phyloP scores from a whole-genome alignment of 1,140 invertebrate species.

The Nautilus pompilius region DNA sequence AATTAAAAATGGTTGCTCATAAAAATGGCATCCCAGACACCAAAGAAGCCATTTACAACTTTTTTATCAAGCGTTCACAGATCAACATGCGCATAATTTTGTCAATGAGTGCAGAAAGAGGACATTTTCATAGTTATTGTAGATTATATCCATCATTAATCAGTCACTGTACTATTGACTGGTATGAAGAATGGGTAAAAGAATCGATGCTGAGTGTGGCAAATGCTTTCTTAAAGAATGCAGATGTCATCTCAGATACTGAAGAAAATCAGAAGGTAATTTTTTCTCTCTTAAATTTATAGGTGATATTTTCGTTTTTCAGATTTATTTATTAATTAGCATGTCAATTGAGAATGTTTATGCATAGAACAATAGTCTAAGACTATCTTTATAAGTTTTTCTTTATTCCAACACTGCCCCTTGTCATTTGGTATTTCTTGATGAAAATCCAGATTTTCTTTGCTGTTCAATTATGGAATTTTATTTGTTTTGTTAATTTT shows the following conservation, averaged over 20 bases:
- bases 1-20: slow-evolving; percentile 47
- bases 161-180: slow-evolving; percentile 56
- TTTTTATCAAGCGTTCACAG: slow-evolving; percentile 51
- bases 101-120: slow-evolving; percentile 39
- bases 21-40: slow-evolving; percentile 48
- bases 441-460: no score
- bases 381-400: no score
- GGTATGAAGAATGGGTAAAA: slow-evolving; percentile 53
- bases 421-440: no score
- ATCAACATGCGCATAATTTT: slow-evolving; percentile 53
- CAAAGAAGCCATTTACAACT: slow-evolving; percentile 44
- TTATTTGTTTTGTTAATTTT: no score
- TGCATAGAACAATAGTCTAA: no score
- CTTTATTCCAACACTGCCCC: no score
- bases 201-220: slow-evolving; percentile 67
- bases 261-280: slow-evolving; percentile 38
- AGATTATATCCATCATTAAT: slow-evolving; percentile 54
- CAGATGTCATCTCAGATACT: slow-evolving; percentile 43
- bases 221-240: slow-evolving; percentile 46
- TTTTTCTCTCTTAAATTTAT: no score
- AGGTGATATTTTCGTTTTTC: no score
- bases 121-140: slow-evolving; percentile 64
- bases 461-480: no score
- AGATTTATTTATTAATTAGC: no score
- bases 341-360: no score